Evolutionary conservation across 2,797 vertebrate species (phyloP), one percentile per base, ranked within the genome.

Genomic region (Hoplostethus atlanticus): DNA sequence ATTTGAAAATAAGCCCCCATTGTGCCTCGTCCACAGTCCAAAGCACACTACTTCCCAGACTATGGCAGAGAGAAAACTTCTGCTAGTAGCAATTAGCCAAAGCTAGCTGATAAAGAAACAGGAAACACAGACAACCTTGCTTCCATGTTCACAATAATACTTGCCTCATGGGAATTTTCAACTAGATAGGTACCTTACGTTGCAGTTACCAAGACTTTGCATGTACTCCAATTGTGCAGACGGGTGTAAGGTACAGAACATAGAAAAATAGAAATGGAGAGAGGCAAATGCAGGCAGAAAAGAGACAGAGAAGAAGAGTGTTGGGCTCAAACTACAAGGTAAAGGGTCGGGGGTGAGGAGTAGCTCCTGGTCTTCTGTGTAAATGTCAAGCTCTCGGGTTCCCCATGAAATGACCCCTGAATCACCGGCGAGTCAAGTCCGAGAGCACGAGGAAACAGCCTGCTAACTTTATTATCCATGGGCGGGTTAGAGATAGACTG

Each of bases 301-400:
- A 53, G 65, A 46, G 2, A 28, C 28, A 28, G 28, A 28, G 28
- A 28, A 28, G 28, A 28, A 28, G 53, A 62, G 64, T 30, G 51
- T 56, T 66, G 69, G 58, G 72, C 84, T 83, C 74, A 77, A 83
- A 73, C 59, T 15, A 0, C 44, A 3, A 13, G 42, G 42, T 15
- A 44, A 13, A 44, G 42, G 42, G 65, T 76, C 50, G 3, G 16
- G 25, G 52, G 30, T 25, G 30, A 34, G 10, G 46, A 77, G 64
- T 62, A 60, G 63, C 60, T 64, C 73, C 62, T 78, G 63, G 68
- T 80, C 69, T 70, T 28, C 72, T 83, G 72, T 66, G 76, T 77
- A 89, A 89, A 89, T 89, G 83, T 87, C 85, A 90, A 71, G 52
- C 78, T 83, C 74, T 75, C 76, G 79, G 84, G 81, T 81, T 58